phyloP scores from a whole-genome alignment of 2,888 invertebrate genomes.

The Ectemnius continuus region DNA sequence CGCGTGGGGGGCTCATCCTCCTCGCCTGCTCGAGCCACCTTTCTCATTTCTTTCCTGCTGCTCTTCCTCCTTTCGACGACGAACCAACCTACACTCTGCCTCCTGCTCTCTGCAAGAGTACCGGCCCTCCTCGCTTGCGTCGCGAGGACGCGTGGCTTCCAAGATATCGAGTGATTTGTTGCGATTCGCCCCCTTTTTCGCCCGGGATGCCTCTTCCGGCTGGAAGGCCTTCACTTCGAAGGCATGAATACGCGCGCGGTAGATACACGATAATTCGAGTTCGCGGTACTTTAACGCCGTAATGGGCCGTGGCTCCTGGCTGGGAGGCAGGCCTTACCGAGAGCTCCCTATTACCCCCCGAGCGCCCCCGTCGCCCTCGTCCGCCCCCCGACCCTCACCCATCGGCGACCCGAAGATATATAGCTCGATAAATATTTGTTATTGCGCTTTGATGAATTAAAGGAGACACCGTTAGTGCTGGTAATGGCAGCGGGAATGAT shows the following conservation, averaged over 20 bases:
- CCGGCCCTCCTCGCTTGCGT: background rate
- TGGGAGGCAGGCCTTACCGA: background rate
- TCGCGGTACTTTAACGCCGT: constrained; percentile 46
- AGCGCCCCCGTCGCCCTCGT: background rate
- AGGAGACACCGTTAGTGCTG: constrained; percentile 7
- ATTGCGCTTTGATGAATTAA: constrained; percentile 33
- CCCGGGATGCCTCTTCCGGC: constrained; percentile 14
- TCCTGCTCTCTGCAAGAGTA: background rate
- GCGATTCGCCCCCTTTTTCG: constrained; percentile 58
- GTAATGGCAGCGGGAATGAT: constrained; percentile 6
- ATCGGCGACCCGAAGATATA: background rate
- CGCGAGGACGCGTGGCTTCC: constrained; percentile 53
- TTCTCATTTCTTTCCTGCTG: background rate
- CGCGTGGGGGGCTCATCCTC: constrained; percentile 18
- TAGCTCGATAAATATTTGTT: constrained; percentile 27
- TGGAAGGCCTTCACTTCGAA: background rate
- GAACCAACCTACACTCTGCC: constrained; percentile 8
- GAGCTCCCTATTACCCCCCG: constrained; percentile 7
- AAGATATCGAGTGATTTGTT: constrained; percentile 70
- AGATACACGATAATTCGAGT: constrained; percentile 45
- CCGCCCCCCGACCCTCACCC: background rate
- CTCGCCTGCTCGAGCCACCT: background rate
- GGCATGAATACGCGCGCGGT: constrained; percentile 31
- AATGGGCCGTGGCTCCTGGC: constrained; percentile 30
- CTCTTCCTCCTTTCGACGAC: constrained; percentile 19